Evolutionary conservation across 2,113 vertebrate genomes (phyloP), one percentile per base, ranked within the genome.

Genomic region (Eurypyga helias): DNA sequence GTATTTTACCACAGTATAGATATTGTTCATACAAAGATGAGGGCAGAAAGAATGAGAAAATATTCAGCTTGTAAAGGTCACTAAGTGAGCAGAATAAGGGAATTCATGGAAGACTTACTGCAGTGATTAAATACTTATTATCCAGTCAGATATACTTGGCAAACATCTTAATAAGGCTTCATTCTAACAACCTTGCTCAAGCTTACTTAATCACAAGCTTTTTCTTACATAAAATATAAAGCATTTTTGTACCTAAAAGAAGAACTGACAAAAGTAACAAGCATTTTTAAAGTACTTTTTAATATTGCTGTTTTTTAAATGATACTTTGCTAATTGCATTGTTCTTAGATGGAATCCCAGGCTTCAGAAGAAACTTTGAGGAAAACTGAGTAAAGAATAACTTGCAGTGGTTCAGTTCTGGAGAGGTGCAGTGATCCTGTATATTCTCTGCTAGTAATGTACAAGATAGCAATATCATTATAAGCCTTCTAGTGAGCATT

Each of bases 31-130:
- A 84, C 71, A 75, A 92, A 93, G 80, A 86, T 24, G 51, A 87
- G n/a, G 62, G 23, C 55, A 86, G 49, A 94, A 28, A 15, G 21
- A 86, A 88, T 61, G 66, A 83, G 43, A 46, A 93, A 77, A 77
- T 86, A 83, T 25, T 90, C 71, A 36, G 69, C 86, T 91, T 96
- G 72, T 77, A 96, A 92, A 90, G 75, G 92, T 95, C 92, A 95
- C 33, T 62, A 90, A 93, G 54, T 33, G 43, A 94, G 29, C 69
- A 84, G 65, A 91, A 81, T 48, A 87, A 89, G 65, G 51, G 61
- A 92, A 96, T 64, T 81, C n/a, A 75, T 64, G 60, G 51, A 91
- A 81, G 51, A 92, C 60, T 80, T 92, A 75, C 1, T 78, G 60
- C 77, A 92, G 64, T 52, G 43, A 96, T 91, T 91, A 95, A 94